Evolutionary conservation across 2,797 vertebrate species (phyloP).

Genomic region (Paramormyrops hopkinsi): DNA sequence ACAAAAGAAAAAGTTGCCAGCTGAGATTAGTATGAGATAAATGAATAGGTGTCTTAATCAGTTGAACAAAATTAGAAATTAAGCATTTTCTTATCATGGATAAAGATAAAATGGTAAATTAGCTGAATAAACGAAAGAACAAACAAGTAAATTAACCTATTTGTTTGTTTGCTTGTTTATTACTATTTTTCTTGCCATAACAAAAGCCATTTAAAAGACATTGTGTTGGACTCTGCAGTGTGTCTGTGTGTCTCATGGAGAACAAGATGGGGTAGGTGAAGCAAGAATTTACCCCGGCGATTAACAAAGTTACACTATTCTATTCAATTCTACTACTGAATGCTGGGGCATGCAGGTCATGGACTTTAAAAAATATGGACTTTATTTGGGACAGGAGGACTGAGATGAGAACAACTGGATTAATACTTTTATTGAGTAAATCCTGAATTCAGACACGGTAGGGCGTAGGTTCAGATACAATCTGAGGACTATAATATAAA

Average conservation of each 20-base stretch:
- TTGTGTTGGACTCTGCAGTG: background rate
- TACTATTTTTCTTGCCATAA: background rate
- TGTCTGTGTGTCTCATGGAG: background rate
- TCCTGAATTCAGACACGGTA: background rate
- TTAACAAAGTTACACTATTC: background rate
- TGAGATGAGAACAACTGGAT: background rate
- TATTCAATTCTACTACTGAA: background rate
- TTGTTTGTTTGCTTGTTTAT: background rate
- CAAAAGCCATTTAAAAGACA: background rate
- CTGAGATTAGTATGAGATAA: background rate
- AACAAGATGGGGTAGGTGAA: background rate
- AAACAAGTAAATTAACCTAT: background rate
- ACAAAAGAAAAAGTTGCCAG: background rate
- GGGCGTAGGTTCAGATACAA: background rate
- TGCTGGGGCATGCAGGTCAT: background rate
- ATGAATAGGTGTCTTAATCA: background rate
- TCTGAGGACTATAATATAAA: background rate
- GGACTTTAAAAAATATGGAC: background rate
- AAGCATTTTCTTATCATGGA: background rate
- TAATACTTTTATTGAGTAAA: background rate
- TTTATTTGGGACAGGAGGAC: background rate
- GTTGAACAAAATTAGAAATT: background rate
- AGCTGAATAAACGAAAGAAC: background rate
- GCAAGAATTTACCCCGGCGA: background rate
- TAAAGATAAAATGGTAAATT: background rate